These are phyloP conservation scores for Misgurnus anguillicaudatus DNA, from an alignment of 2,113 vertebrate species.

Conservation along the genomic window DNA sequence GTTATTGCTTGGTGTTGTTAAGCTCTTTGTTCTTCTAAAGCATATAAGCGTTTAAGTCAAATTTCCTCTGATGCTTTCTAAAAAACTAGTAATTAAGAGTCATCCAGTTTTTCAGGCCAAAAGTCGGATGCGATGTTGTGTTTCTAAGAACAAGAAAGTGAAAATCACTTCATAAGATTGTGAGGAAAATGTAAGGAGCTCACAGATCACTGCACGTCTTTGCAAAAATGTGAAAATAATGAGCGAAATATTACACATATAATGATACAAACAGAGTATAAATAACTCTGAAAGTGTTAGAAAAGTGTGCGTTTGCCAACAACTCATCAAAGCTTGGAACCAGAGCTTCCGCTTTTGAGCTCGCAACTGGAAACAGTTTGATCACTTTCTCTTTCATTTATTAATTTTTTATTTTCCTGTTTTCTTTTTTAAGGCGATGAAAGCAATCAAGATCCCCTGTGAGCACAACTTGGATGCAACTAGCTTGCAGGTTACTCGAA, in stretches of 20 bases:
- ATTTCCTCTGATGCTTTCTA: background rate
- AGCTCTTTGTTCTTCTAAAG: background rate
- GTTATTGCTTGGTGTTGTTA: background rate
- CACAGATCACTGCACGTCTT: background rate
- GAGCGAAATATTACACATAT: slow-evolving; percentile 19
- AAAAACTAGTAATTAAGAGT: background rate
- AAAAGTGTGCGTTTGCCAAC: slow-evolving; percentile 2
- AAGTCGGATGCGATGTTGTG: slow-evolving; percentile 18
- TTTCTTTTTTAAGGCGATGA: slow-evolving; percentile 29
- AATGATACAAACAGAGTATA: slow-evolving; percentile 23
- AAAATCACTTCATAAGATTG: slow-evolving; percentile 11
- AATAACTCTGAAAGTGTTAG: slow-evolving; percentile 25
- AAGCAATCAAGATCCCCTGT: slow-evolving; percentile 30
- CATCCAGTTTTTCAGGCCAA: slow-evolving; percentile 15
- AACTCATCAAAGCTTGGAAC: slow-evolving; percentile 37
- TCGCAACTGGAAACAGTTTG: slow-evolving; percentile 20
- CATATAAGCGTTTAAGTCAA: background rate
- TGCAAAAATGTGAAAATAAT: slow-evolving; percentile 12
- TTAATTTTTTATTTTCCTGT: background rate
- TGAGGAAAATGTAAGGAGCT: slow-evolving; percentile 4
- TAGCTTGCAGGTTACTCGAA: slow-evolving; percentile 40
- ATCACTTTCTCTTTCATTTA: slow-evolving; percentile 33
- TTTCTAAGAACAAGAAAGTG: slow-evolving; percentile 5
- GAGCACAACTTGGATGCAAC: slow-evolving; percentile 31
- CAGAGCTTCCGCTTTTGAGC: slow-evolving; percentile 18